Conservation (phyloP, 2,797 vertebrate genomes). For the Gephyroberyx darwinii region DNA sequence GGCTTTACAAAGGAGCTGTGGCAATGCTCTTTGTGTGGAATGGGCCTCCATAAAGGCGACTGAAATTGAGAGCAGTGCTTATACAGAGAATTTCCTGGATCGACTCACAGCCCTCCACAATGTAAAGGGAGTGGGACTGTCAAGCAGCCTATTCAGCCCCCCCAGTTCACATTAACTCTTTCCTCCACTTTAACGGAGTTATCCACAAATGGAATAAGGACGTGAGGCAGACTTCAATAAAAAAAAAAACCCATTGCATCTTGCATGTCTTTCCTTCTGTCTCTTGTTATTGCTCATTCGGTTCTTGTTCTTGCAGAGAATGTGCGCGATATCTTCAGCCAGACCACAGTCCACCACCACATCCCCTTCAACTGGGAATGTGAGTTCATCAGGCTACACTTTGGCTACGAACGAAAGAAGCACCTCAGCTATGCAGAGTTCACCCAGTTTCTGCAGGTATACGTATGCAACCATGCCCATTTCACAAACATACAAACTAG, state of each 20-base stretch:
- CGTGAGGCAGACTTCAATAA: slow-evolving; percentile 42
- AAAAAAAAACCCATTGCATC: slow-evolving; percentile 26
- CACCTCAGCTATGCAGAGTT: slow-evolving; percentile 94
- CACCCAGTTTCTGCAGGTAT: slow-evolving; percentile 96
- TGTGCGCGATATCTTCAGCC: slow-evolving; percentile 96
- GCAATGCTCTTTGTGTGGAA: slow-evolving; percentile 49
- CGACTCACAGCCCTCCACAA: slow-evolving; percentile 50
- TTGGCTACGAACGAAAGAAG: slow-evolving; percentile 94
- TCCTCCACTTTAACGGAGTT: slow-evolving; percentile 53
- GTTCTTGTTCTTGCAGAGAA: slow-evolving; percentile 84
- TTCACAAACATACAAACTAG: background rate
- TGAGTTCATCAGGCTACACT: slow-evolving; percentile 96
- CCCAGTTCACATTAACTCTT: slow-evolving; percentile 59
- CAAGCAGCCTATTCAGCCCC: slow-evolving; percentile 54
- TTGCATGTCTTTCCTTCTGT: slow-evolving; percentile 39
- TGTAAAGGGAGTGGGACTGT: slow-evolving; percentile 55
- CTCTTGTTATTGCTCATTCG: slow-evolving; percentile 40
- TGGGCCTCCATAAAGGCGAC: slow-evolving; percentile 46
- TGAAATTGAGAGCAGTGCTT: slow-evolving; percentile 63
- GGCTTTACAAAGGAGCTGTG: slow-evolving; percentile 51
- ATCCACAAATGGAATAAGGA: slow-evolving; percentile 40
- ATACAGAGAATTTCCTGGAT: slow-evolving; percentile 57
- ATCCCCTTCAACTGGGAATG: slow-evolving; percentile 99
- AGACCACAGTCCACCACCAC: slow-evolving; percentile 94
- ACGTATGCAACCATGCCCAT: too few species aligned